Base-by-base conservation (phyloP, 2,888 invertebrate genomes). In the Temnothorax unifasciatus region DNA sequence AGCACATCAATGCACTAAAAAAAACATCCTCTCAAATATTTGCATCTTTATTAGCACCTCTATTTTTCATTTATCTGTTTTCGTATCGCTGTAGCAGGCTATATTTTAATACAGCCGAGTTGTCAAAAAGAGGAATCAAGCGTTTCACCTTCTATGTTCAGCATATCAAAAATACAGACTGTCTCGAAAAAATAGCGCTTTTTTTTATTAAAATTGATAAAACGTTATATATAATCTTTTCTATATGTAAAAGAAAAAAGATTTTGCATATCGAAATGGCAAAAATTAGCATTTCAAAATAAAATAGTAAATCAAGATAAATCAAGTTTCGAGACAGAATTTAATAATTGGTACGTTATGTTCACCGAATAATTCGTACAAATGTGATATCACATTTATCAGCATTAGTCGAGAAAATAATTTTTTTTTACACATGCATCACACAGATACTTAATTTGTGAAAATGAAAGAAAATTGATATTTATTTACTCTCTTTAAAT, bases 31-130 rank as follows among this genome's bases (percentile, higher is more conserved):
- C n/a, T n/a, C 41, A 15, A 57, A 54, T 73, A 41, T n/a, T 74
- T 29, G 8, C 41, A 59, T n/a, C 13, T 74, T 15, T 13, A 59
- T 74, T 15, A 11, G n/a, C 29, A 3, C 3, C 3, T 29, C 29
- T 61, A 64, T 15, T 64, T 41, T 64, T 64, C 0, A 64, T 41
- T 64, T 64, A 21, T 15, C 38, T 64, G 13, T 64, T 38, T 64
- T 38, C 2, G 18, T 61, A 9, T 61, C 29, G 5, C 15, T 64
- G 1, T n/a, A 13, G 1, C 13, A 15, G 18, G n/a, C 9, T 44
- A 34, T 15, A 41, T 75, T 75, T 63, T 15, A 63, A 47, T n/a
- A 63, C 9, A 15, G 3, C 5, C 8, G 15, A 21, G 3, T 34
- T 21, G 13, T 59, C 18, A 73, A 18, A 59, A 63, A 25, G 6